phyloP scores from a whole-genome alignment of 1,140 invertebrate genomes.

The Galleria mellonella region DNA sequence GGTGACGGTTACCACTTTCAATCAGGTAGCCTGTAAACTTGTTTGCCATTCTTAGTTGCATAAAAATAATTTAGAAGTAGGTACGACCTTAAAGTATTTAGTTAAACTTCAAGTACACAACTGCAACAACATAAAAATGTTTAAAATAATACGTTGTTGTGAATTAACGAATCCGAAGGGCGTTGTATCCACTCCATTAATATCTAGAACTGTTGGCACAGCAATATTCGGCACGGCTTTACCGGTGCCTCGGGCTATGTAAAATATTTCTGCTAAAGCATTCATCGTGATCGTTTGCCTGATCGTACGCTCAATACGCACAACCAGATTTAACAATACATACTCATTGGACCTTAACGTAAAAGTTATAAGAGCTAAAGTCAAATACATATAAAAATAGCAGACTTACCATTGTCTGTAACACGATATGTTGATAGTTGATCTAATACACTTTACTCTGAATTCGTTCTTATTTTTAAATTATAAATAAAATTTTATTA shows the following conservation, averaged over 20 bases:
- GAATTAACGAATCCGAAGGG: background rate
- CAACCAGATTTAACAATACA: slow-evolving; percentile 30
- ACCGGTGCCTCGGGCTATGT: slow-evolving; percentile 59
- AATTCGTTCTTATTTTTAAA: too few relatives aligned
- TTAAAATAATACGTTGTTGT: too few relatives aligned
- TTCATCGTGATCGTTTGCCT: slow-evolving; percentile 66
- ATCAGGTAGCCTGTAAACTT: too few relatives aligned
- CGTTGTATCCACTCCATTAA: slow-evolving; percentile 34
- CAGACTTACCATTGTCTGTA: slow-evolving; percentile 57
- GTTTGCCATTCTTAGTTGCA: too few relatives aligned
- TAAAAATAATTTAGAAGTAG: too few relatives aligned
- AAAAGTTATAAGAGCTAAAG: slow-evolving; percentile 22
- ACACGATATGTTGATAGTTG: slow-evolving; percentile 58
- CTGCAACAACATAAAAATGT: too few relatives aligned
- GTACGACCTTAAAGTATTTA: too few relatives aligned
- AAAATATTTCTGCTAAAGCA: slow-evolving; percentile 73
- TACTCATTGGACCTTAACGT: slow-evolving; percentile 19
- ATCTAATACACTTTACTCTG: slow-evolving; percentile 11
- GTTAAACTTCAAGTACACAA: too few relatives aligned
- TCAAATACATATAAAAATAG: slow-evolving; percentile 31
- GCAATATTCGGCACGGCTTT: slow-evolving; percentile 58
- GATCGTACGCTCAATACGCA: slow-evolving; percentile 55
- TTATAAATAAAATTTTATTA: too few relatives aligned
- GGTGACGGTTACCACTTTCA: too few relatives aligned
- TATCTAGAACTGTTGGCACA: slow-evolving; percentile 61